Base-by-base conservation (phyloP, 1,140 invertebrate genomes). In the Drosophila watanabei region DNA sequence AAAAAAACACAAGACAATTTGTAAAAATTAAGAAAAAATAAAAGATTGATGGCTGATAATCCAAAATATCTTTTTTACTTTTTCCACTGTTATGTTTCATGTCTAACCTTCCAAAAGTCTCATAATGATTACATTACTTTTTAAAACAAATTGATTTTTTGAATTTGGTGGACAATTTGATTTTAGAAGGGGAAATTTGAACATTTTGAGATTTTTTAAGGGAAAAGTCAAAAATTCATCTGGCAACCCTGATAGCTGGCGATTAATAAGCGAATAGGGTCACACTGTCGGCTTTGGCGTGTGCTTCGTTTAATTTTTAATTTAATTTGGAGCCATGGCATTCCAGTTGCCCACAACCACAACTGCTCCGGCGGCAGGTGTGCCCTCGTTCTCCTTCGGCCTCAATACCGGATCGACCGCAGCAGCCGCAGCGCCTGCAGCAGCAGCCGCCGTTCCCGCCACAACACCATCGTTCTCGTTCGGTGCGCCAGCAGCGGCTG, bases 291-390 rank as follows among this genome's bases (percentile, higher is more conserved):
- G 16, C 5, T 18, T 32, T 52, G 49, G 49, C 49, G 49, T 52
- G 49, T 24, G 37, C 45, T 69, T 41, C 24, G 45, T 37, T 65
- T 71, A 41, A 41, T 35, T 73, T 69, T 63, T 63, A 28, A 46
- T 57, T n/a, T 35, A 18, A 20, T 33, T 33, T 10, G 14, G 1
- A 8, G 39, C 10, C 11, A 92, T 92, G 89, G 78, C 80, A 51
- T 92, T 92, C 52, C 89, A 92, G 72, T 46, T 92, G 51, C 89
- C 89, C 6, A 63, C 90, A 13, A 89, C 80, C 32, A 88, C 90
- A n/a, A 59, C 35, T 11, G 75, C 75, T 8, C 49, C 82, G 1
- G 41, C 77, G 20, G 39, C 78, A 9, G 66, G 64, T 16, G 56
- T 56, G 7, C 58, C 75, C 8, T 60, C 54, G 14, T 92, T 82